These are phyloP conservation scores for Acleris holmiana DNA, from an alignment of 2,888 invertebrate genomes.

Conservation along the genomic window DNA sequence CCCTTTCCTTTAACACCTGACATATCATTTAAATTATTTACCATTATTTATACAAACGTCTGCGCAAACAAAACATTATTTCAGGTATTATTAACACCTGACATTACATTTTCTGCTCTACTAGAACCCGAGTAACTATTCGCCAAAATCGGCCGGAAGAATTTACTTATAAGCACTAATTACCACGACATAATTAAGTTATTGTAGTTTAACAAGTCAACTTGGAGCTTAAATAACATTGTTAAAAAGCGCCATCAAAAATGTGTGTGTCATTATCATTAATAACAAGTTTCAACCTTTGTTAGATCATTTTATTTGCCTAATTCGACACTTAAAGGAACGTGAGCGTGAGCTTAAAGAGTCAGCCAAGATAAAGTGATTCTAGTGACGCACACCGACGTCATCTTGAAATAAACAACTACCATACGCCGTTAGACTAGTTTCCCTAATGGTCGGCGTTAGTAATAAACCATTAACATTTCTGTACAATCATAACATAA, in stretches of 20 bases:
- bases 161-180: too few species aligned
- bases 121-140: too few species aligned
- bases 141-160: too few species aligned
- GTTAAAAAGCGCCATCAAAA: not conserved
- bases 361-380: constrained; percentile 32
- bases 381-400: constrained; percentile 33
- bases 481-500: not conserved
- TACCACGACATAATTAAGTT: too few species aligned
- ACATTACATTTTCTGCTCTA: too few species aligned
- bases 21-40: too few species aligned
- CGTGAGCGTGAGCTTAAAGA: constrained; percentile 11
- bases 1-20: too few species aligned
- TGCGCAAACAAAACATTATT: too few species aligned
- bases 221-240: not conserved
- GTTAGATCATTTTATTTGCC: constrained; percentile 23
- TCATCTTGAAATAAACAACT: constrained; percentile 31
- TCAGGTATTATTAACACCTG: too few species aligned
- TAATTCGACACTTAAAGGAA: constrained; percentile 10
- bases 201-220: too few species aligned
- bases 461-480: constrained; percentile 22
- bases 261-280: not conserved
- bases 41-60: too few species aligned
- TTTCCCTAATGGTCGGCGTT: constrained; percentile 20
- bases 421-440: constrained; percentile 17
- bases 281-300: not conserved